These are phyloP conservation scores for Heteromurus nitidus DNA, from an alignment of 2,888 invertebrate species.

Conservation along the genomic window DNA sequence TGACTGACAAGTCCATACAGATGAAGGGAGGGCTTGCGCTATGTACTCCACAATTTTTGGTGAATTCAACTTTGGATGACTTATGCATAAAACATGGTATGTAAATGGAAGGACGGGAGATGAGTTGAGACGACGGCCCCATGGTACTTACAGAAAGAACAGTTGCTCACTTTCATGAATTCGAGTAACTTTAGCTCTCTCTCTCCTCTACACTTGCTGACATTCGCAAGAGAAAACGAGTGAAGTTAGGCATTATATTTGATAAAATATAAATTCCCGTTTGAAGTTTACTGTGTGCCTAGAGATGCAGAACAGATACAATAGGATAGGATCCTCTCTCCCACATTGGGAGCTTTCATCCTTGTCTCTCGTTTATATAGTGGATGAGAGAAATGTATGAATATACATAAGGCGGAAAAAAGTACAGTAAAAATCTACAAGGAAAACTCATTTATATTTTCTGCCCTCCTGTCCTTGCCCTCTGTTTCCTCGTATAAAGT, in stretches of 20 bases:
- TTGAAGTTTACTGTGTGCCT: slow-evolving; percentile 4
- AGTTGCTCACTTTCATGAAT: slow-evolving; percentile 43
- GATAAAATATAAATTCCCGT: slow-evolving; percentile 56
- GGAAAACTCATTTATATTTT: slow-evolving; percentile 60
- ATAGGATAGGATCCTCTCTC: no score
- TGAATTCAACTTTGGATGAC: slow-evolving; percentile 46
- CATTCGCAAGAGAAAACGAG: slow-evolving; percentile 17
- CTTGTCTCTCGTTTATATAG: slow-evolving; percentile 9
- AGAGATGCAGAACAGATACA: not conserved
- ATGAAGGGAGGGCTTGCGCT: slow-evolving; percentile 25
- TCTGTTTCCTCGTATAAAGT: slow-evolving; percentile 18
- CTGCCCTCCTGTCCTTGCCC: slow-evolving; percentile 52
- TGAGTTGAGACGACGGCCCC: slow-evolving; percentile 31
- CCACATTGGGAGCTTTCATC: no score
- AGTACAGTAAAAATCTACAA: slow-evolving; percentile 57
- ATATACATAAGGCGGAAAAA: slow-evolving; percentile 61
- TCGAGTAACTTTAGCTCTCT: slow-evolving; percentile 18
- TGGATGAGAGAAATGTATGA: slow-evolving; percentile 44
- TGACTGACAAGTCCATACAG: slow-evolving; percentile 16
- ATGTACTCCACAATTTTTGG: not conserved
- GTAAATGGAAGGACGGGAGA: slow-evolving; percentile 62
- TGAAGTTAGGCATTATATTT: slow-evolving; percentile 30
- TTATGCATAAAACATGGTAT: slow-evolving; percentile 70
- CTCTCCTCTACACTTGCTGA: slow-evolving; percentile 37
- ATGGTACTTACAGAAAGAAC: slow-evolving; percentile 16